Evolutionary conservation across 37 sponge, comb jelly and placozoan genomes (phyloP).

Genomic region (Halisarca cf. caerulea): DNA sequence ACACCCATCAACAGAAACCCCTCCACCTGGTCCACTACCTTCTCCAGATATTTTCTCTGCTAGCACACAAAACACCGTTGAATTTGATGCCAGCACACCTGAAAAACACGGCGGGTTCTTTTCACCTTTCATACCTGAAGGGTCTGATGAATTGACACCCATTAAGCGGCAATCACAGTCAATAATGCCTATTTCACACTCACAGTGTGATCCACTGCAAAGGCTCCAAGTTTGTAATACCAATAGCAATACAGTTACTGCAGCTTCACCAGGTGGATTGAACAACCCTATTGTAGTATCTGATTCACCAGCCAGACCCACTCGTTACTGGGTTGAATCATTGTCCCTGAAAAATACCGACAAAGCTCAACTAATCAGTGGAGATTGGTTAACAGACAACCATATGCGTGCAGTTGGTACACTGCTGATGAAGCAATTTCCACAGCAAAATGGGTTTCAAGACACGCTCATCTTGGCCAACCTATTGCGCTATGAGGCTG

Average conservation of each 20-base stretch:
- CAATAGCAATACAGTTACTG: too few relatives aligned
- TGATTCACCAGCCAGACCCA: too few relatives aligned
- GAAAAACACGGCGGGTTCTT: background rate
- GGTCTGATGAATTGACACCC: background rate
- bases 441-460: conserved; percentile 31
- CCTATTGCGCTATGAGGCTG: background rate
- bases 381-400: conserved; percentile 40
- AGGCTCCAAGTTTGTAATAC: too few relatives aligned
- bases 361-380: conserved; percentile 2
- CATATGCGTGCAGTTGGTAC: background rate
- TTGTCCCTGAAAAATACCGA: background rate
- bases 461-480: conserved; percentile 30
- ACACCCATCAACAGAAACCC: too few relatives aligned
- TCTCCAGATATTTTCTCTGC: too few relatives aligned
- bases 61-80: too few relatives aligned
- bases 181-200: too few relatives aligned
- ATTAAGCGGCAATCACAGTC: too few relatives aligned
- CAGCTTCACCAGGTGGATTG: too few relatives aligned
- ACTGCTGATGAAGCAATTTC: conserved; percentile 20
- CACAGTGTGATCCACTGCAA: too few relatives aligned
- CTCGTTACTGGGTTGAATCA: background rate
- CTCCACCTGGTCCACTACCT: too few relatives aligned
- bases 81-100: background rate
- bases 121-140: background rate
- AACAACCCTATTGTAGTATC: too few relatives aligned